phyloP scores from a whole-genome alignment of 1,140 invertebrate species.

The Micrasema longulum region DNA sequence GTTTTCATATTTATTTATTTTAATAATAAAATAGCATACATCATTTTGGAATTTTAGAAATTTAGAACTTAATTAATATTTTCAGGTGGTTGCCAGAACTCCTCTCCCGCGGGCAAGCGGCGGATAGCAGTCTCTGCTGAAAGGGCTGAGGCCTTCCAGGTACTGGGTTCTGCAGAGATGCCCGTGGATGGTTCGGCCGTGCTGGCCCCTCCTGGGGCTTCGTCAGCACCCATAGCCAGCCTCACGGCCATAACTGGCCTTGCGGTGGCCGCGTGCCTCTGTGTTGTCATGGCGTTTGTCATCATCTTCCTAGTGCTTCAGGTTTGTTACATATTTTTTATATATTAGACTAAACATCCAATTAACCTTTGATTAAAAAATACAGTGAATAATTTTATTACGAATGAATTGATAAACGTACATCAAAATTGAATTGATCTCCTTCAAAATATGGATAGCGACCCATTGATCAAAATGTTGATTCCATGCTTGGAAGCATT shows the following conservation, averaged over 20 bases:
- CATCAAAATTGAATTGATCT: too few relatives aligned
- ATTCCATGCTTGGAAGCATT: too few relatives aligned
- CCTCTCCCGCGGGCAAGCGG: slow-evolving; percentile 81
- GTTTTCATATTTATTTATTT: too few relatives aligned
- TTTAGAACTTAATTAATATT: too few relatives aligned
- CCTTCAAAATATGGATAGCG: too few relatives aligned
- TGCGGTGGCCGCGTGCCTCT: slow-evolving; percentile 74
- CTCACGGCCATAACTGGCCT: slow-evolving; percentile 74
- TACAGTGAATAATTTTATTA: too few relatives aligned
- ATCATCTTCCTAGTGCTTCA: slow-evolving; percentile 77
- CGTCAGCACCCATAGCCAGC: slow-evolving; percentile 59
- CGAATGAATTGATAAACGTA: too few relatives aligned
- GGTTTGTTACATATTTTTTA: slow-evolving; percentile 62
- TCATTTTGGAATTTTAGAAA: too few relatives aligned
- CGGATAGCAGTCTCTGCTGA: slow-evolving; percentile 74
- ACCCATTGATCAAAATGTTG: too few relatives aligned
- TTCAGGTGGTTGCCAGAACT: slow-evolving; percentile 75
- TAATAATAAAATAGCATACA: too few relatives aligned
- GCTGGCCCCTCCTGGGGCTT: slow-evolving; percentile 59
- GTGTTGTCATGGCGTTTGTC: slow-evolving; percentile 74
- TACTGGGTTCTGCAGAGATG: slow-evolving; percentile 59
- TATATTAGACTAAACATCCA: too few relatives aligned
- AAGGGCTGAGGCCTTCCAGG: slow-evolving; percentile 61
- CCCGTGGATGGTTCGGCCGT: slow-evolving; percentile 57
- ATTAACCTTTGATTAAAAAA: too few relatives aligned